Evolutionary conservation across 2,888 invertebrate species (phyloP), one percentile per base, ranked within the genome.

Genomic region (Drosophila kokeensis): DNA sequence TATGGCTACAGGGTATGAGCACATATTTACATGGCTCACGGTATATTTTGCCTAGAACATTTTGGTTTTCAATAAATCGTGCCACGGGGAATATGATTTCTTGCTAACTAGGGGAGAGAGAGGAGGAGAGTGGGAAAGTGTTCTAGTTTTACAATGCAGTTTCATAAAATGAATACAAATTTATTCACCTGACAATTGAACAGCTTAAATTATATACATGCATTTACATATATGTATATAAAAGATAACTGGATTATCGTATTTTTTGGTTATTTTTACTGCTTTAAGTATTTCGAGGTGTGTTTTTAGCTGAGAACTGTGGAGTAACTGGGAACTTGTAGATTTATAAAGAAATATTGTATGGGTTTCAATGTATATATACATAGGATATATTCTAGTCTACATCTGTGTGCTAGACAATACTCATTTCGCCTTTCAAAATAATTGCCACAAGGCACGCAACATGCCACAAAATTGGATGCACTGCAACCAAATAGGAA

Each of bases 381-480:
- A 32, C 11, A 10, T 32, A 32, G 69, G 45, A 58, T 67, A 48
- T 59, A 18, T 24, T 11, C n/a, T n/a, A n/a, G 69, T 45, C 67
- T 53, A 59, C 36, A 59, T 24, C 13, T 58, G 30, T 32, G 27
- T 42, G 11, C 54, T 30, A 34, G 34, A 29, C 40, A 15, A 27
- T 58, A 57, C 30, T 15, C 21, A 42, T 57, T 42, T 24, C 11
- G 45, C 32, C 30, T 45, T 54, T 42, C 36, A 61, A 13, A 55
- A 58, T 71, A 69, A 71, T 69, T 50, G 52, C 70, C 45, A 62
- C 32, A 5, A 38, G 52, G 61, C 70, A 71, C 70, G 70, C 70
- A 57, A 71, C 57, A n/a, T 27, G 52, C 40, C 55, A 67, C 69
- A 61, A 71, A 69, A 71, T 69, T 71, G 70, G 42, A 69, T 69